These are phyloP conservation scores for Murina feae DNA, from an alignment of 2,113 vertebrate species.

Conservation along the genomic window DNA sequence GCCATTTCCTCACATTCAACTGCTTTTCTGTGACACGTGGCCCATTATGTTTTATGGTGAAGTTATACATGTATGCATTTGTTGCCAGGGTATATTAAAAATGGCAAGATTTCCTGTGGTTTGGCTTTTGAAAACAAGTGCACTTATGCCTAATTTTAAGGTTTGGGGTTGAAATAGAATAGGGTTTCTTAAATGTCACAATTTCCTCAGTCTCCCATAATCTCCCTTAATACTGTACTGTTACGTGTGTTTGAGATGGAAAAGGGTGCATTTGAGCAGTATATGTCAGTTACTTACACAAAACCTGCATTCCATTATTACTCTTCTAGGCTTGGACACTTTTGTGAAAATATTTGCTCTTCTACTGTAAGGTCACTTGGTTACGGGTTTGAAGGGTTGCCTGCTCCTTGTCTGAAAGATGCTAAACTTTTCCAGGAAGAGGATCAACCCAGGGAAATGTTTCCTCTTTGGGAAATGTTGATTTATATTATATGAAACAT, in stretches of 20 bases:
- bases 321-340: not conserved
- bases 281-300: not conserved
- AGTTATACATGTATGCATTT: not conserved
- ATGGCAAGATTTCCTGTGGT: slow-evolving; percentile 35
- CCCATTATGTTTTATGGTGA: not conserved
- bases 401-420: slow-evolving; percentile 9
- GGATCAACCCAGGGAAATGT: not conserved
- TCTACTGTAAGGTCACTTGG: not conserved
- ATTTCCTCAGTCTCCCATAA: not conserved
- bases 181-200: not conserved
- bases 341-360: not conserved
- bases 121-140: slow-evolving; percentile 43
- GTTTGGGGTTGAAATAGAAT: not conserved
- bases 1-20: not conserved
- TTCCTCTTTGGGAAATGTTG: slow-evolving; percentile 46
- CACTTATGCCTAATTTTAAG: not conserved
- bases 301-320: not conserved
- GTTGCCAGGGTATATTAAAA: not conserved
- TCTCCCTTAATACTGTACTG: not conserved
- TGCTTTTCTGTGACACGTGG: not conserved
- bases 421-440: not conserved
- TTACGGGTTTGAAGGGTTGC: not conserved
- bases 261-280: not conserved
- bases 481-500: slow-evolving; percentile 52
- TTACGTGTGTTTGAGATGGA: not conserved